These are phyloP conservation scores for Dromas ardeola DNA, from an alignment of 2,113 vertebrate genomes.

Conservation along the genomic window DNA sequence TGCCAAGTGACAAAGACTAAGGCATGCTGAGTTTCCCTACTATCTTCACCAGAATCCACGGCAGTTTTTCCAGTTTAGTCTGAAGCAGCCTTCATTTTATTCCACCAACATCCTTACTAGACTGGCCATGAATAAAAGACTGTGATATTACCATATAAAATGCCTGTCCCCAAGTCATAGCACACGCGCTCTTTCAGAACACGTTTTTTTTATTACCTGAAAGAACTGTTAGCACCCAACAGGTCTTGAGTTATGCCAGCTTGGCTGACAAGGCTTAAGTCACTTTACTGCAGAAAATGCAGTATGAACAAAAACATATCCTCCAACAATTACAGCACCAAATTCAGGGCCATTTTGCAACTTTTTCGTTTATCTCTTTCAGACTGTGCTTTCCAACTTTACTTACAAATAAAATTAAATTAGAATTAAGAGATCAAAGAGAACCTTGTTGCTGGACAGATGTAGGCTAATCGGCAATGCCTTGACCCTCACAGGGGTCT, in stretches of 20 bases:
- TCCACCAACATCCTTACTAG: not conserved
- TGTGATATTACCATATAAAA: slow-evolving; percentile 37
- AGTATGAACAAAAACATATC: not conserved
- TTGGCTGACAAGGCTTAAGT: not conserved
- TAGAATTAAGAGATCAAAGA: slow-evolving; percentile 31
- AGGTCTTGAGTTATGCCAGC: slow-evolving; percentile 1
- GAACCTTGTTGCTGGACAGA: slow-evolving; percentile 27
- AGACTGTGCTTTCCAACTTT: not conserved
- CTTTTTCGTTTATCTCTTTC: not conserved
- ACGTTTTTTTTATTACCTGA: not conserved
- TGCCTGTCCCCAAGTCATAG: not conserved
- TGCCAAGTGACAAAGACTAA: not conserved
- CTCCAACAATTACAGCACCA: not conserved
- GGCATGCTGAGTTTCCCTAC: not conserved
- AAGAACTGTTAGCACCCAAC: slow-evolving; percentile 6
- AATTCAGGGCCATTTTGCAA: not conserved
- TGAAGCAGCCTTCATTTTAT: slow-evolving; percentile 8
- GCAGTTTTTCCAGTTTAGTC: not conserved
- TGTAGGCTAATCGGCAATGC: slow-evolving; percentile 13
- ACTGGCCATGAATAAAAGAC: not conserved
- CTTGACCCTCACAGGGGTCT: not conserved
- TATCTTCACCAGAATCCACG: not conserved
- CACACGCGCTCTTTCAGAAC: not conserved
- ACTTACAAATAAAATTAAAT: slow-evolving; percentile 14
- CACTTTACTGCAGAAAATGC: not conserved